phyloP scores from a whole-genome alignment of 2,888 invertebrate genomes.

The Epinotia demarniana region DNA sequence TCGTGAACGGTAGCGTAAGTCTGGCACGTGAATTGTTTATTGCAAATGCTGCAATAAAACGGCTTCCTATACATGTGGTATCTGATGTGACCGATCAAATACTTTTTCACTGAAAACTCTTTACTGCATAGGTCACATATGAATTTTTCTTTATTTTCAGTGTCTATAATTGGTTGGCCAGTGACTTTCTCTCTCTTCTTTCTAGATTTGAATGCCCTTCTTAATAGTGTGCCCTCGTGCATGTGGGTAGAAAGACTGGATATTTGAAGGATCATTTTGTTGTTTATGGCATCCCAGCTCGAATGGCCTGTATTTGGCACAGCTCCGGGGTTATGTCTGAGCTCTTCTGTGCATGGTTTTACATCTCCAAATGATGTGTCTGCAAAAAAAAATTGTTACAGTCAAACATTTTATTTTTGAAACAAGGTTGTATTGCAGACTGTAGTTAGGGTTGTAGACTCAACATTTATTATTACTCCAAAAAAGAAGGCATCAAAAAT shows the following conservation, averaged over 20 bases:
- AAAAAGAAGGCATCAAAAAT: too few species aligned
- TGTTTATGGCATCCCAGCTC: background rate
- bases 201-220: constrained; percentile 18
- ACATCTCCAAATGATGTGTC: background rate
- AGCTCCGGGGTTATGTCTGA: background rate
- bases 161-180: background rate
- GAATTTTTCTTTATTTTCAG: background rate
- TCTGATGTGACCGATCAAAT: background rate
- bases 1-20: constrained; percentile 5
- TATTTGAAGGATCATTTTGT: background rate
- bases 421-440: too few species aligned
- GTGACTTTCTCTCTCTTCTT: constrained; percentile 8
- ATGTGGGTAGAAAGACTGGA: background rate
- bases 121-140: constrained; percentile 10
- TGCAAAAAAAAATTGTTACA: background rate
- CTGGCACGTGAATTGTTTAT: constrained; percentile 8
- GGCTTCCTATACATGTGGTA: constrained; percentile 10
- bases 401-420: background rate
- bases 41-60: constrained; percentile 6
- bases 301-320: background rate
- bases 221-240: background rate
- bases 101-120: constrained; percentile 1
- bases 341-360: background rate
- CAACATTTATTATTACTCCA: too few species aligned
- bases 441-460: too few species aligned